Conservation (phyloP, 2,888 invertebrate genomes). For the Caenorhabditis angaria region DNA sequence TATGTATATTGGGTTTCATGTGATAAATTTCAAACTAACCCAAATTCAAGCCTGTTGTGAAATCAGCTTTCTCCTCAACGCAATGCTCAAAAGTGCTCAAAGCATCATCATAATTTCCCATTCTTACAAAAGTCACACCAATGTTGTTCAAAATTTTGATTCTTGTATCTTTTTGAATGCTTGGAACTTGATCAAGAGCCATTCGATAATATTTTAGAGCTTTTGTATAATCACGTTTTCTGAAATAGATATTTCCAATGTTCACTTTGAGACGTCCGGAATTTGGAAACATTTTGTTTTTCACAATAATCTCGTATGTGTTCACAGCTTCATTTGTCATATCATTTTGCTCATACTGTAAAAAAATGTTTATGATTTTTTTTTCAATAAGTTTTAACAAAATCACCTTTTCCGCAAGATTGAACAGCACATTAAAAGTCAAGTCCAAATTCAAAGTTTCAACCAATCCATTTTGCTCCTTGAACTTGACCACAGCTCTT, state of each 20-base stretch:
- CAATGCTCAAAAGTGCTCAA: constrained; percentile 96
- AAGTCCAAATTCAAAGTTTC: constrained; percentile 93
- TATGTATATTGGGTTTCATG: constrained; percentile 79
- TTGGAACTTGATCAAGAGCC: constrained; percentile 94
- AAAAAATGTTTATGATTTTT: constrained; percentile 9
- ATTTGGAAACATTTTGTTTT: constrained; percentile 90
- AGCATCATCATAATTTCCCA: constrained; percentile 95
- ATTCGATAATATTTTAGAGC: constrained; percentile 97
- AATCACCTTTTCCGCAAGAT: constrained; percentile 81
- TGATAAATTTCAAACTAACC: constrained; percentile 26
- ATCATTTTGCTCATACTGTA: constrained; percentile 89
- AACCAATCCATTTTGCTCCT: constrained; percentile 86
- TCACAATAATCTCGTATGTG: constrained; percentile 90
- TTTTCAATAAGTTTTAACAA: not conserved
- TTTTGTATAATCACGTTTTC: constrained; percentile 84
- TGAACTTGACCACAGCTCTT: constrained; percentile 85
- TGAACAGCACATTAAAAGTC: constrained; percentile 93
- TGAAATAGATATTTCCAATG: constrained; percentile 96
- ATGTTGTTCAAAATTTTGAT: constrained; percentile 97
- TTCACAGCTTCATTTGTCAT: constrained; percentile 94
- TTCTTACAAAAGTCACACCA: constrained; percentile 89
- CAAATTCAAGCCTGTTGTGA: constrained; percentile 85
- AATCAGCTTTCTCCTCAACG: constrained; percentile 92
- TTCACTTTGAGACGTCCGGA: constrained; percentile 82
- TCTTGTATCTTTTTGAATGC: constrained; percentile 87